phyloP scores from a whole-genome alignment of 2,888 invertebrate species.

The Sesia apiformis region DNA sequence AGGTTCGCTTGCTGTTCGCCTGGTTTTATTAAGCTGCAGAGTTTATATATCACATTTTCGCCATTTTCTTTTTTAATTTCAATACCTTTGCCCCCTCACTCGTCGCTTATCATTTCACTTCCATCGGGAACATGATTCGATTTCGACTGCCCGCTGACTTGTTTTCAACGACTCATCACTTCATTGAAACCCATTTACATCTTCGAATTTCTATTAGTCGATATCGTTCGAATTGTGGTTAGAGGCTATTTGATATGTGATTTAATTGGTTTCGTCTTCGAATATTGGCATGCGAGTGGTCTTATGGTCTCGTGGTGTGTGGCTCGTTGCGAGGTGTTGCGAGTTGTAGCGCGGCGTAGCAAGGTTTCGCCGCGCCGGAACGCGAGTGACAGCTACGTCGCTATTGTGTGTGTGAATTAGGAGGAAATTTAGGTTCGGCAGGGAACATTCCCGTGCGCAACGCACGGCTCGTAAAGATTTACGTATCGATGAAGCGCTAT shows the following conservation, averaged over 20 bases:
- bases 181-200: too few species aligned
- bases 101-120: neutral
- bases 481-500: conserved; percentile 53
- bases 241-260: neutral
- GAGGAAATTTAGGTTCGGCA: conserved; percentile 69
- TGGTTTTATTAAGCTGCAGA: neutral
- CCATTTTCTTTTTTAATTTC: neutral
- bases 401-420: conserved; percentile 44
- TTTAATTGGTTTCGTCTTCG: neutral
- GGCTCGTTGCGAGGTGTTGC: neutral
- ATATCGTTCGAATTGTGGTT: neutral
- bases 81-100: neutral
- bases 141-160: too few species aligned
- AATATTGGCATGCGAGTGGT: neutral
- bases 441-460: conserved; percentile 44
- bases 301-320: neutral
- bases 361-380: conserved; percentile 8
- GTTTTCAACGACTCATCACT: too few species aligned
- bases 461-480: conserved; percentile 36
- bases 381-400: conserved; percentile 8
- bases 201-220: neutral
- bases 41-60: neutral
- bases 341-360: neutral
- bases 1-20: neutral
- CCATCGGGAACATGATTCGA: neutral